phyloP scores from a whole-genome alignment of 2,113 vertebrate genomes.

The Budorcas taxicolor region DNA sequence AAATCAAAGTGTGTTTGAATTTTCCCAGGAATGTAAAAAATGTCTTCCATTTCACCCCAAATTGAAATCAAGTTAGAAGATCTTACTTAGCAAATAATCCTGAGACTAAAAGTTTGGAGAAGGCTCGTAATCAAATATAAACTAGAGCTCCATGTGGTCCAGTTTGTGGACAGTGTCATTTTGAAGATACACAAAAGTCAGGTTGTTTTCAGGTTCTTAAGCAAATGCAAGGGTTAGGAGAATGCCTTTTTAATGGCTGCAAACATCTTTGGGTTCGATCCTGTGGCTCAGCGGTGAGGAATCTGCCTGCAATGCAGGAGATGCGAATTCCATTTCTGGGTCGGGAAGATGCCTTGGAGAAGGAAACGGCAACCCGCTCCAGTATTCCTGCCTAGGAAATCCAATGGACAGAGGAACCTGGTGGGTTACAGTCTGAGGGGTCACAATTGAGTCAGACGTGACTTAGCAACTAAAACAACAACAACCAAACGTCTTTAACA shows the following conservation, averaged over 20 bases:
- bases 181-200: background rate
- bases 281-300: background rate
- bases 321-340: background rate
- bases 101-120: background rate
- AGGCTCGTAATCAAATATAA: background rate
- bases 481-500: background rate
- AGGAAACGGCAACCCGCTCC: background rate
- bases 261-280: background rate
- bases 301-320: background rate
- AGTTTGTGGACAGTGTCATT: background rate
- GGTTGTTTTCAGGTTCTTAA: background rate
- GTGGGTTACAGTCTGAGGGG: background rate
- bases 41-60: background rate
- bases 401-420: background rate
- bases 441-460: background rate
- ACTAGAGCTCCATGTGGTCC: background rate
- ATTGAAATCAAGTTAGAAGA: background rate
- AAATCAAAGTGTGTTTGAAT: background rate
- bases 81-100: background rate
- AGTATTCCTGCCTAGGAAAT: background rate
- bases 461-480: background rate
- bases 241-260: background rate
- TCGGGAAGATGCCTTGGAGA: background rate
- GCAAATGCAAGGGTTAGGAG: background rate
- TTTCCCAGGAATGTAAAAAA: background rate